Conservation (phyloP, 2,888 invertebrate species). For the Lasioglossum zephyrum region DNA sequence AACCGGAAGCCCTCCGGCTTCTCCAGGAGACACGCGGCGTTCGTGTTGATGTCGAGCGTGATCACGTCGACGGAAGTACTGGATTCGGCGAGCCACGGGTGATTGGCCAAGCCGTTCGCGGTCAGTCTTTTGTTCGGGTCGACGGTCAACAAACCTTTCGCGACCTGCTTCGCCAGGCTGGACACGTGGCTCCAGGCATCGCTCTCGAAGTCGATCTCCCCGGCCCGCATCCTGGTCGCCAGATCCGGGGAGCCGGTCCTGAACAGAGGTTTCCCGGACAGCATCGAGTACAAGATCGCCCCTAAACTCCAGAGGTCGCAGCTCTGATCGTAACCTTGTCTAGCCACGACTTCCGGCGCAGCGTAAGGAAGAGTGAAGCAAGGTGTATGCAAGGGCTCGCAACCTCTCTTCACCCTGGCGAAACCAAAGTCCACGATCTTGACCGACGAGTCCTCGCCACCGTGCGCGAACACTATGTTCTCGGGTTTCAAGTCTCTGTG, state of each 20-base stretch:
- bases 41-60: conserved; percentile 13
- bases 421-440: conserved; percentile 99
- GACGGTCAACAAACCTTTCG: conserved; percentile 91
- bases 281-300: conserved; percentile 94
- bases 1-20: conserved; percentile 87
- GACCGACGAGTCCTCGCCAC: conserved; percentile 87
- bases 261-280: conserved; percentile 96
- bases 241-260: conserved; percentile 89
- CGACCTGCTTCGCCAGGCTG: conserved; percentile 90
- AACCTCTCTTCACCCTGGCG: conserved; percentile 90
- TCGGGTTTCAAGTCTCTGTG: conserved; percentile 98
- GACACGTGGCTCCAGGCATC: conserved; percentile 91
- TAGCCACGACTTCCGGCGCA: conserved; percentile 95
- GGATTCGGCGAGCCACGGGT: conserved; percentile 88
- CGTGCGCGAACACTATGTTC: conserved; percentile 89
- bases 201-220: conserved; percentile 91
- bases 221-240: conserved; percentile 92
- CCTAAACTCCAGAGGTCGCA: conserved; percentile 99
- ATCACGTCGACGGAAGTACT: conserved; percentile 26
- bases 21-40: conserved; percentile 70
- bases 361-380: conserved; percentile 98
- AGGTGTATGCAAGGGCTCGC: conserved; percentile 90
- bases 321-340: conserved; percentile 94
- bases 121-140: conserved; percentile 90
- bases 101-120: conserved; percentile 88